phyloP scores from a whole-genome alignment of 1,140 invertebrate genomes.

The Aporrectodea caliginosa region DNA sequence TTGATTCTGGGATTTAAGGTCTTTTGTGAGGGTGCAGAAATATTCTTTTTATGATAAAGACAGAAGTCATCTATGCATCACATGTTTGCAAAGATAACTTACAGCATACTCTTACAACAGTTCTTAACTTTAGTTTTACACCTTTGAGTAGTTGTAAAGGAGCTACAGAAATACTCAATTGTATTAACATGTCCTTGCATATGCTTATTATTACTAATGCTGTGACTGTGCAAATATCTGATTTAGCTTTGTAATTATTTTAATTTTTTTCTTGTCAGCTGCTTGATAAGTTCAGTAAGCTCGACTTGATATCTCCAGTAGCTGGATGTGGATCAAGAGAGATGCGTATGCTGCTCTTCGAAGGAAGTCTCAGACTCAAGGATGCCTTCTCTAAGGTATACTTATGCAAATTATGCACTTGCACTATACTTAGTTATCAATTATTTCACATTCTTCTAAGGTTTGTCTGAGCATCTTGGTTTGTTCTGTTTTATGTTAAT shows the following conservation, averaged over 20 bases:
- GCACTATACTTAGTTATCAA: background rate
- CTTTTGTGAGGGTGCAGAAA: too few species aligned
- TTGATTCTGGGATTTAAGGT: too few species aligned
- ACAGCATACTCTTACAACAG: background rate
- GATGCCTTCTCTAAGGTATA: conserved; percentile 69
- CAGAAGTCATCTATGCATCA: too few species aligned
- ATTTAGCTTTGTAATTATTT: background rate
- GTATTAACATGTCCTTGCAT: background rate
- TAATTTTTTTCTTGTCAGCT: conserved; percentile 50
- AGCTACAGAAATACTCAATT: background rate
- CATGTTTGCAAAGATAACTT: too few species aligned
- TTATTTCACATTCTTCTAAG: background rate
- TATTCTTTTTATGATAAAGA: too few species aligned
- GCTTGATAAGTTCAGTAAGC: conserved; percentile 62
- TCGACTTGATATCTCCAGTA: conserved; percentile 75
- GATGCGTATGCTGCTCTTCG: conserved; percentile 71
- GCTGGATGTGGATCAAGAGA: conserved; percentile 71
- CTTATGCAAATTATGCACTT: background rate
- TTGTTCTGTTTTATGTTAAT: background rate
- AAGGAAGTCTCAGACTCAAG: conserved; percentile 79
- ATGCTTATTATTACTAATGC: background rate
- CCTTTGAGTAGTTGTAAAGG: background rate
- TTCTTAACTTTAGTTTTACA: background rate
- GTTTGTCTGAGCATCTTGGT: background rate
- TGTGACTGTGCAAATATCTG: background rate